Base-by-base conservation (phyloP, 2,888 invertebrate genomes). In the Tortricodes alternella region DNA sequence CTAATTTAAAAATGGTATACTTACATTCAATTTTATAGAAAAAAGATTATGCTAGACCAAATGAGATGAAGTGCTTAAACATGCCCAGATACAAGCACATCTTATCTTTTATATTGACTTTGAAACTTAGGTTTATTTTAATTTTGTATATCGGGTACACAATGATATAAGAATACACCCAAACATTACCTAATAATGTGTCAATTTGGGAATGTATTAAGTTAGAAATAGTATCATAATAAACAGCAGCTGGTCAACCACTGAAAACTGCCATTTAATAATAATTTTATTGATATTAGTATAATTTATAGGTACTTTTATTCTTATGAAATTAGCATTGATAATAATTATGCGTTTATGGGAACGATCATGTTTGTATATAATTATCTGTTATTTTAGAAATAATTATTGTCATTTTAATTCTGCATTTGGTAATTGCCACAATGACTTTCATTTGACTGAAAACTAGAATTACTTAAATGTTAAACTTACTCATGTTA, bases 401-500 rank as follows among this genome's bases (percentile, higher is more conserved):
- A 43, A 43, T 50, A 44, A 50, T 43, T 38, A 13, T 44, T 38
- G 44, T 23, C 32, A 38, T 21, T 38, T 21, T 32, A 34, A 32
- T 38, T 21, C 13, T 43, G 35, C 35, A 38, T 50, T 50, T 56
- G 50, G 35, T 50, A 5, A 38, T 44, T 50, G 4, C 23, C 39
- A 37, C 11, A 29, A 38, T 29, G 35, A 49, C 41, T 43, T 46
- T 7, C 27, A 37, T 32, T 18, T 23, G 56, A 56, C 56, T 56
- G 50, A 49, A 43, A 41, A 44, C 19, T 49, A 49, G 49, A 24
- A 13, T 18, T 48, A 49, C 44, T 49, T 32, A 39, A 35, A 19
- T 29, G 34, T 50, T 46, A 13, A 48, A 55, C 21, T n/a, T n/a
- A 53, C 39, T 53, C 23, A 46, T 55, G 37, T 29, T 29, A 48